A percentile compares a stretch with the other conserved stretches of the same genome.
phyloP scores from a whole-genome alignment of 2,797 vertebrate species.

The Pogonophryne albipinna region DNA sequence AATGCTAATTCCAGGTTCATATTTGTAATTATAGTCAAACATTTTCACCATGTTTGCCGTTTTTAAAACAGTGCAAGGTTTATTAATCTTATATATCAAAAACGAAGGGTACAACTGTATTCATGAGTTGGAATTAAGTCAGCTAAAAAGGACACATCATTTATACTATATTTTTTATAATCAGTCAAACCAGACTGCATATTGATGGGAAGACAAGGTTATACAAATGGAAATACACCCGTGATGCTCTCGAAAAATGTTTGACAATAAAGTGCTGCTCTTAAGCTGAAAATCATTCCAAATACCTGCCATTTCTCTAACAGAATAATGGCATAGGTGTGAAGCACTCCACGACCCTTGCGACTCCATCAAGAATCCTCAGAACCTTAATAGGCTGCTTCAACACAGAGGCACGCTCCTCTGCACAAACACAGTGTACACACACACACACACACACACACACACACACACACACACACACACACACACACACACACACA shows the following conservation, averaged over 20 bases:
- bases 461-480: neutral
- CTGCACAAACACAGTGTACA: slow-evolving; percentile 25
- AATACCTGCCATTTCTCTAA: slow-evolving; percentile 4
- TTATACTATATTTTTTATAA: too few relatives aligned
- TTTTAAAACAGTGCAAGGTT: too few relatives aligned
- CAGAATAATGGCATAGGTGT: slow-evolving; percentile 22
- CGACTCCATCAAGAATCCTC: slow-evolving; percentile 33
- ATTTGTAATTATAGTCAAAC: too few relatives aligned
- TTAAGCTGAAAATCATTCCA: neutral
- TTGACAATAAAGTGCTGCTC: neutral
- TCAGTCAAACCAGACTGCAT: too few relatives aligned
- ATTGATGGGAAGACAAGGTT: too few relatives aligned
- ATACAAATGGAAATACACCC: neutral
- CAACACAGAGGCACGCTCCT: slow-evolving; percentile 29
- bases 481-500: too few relatives aligned
- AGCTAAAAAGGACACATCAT: too few relatives aligned
- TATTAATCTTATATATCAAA: too few relatives aligned
- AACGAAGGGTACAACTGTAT: too few relatives aligned
- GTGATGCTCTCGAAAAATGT: neutral
- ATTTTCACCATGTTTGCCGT: too few relatives aligned
- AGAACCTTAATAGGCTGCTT: slow-evolving; percentile 52
- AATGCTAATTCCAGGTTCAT: too few relatives aligned
- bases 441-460: slow-evolving; percentile 2
- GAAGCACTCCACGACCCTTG: slow-evolving; percentile 26
- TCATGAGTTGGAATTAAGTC: too few relatives aligned